These are phyloP conservation scores for Anguilla megastoma DNA, from an alignment of 2,797 vertebrate genomes.

Conservation along the genomic window DNA sequence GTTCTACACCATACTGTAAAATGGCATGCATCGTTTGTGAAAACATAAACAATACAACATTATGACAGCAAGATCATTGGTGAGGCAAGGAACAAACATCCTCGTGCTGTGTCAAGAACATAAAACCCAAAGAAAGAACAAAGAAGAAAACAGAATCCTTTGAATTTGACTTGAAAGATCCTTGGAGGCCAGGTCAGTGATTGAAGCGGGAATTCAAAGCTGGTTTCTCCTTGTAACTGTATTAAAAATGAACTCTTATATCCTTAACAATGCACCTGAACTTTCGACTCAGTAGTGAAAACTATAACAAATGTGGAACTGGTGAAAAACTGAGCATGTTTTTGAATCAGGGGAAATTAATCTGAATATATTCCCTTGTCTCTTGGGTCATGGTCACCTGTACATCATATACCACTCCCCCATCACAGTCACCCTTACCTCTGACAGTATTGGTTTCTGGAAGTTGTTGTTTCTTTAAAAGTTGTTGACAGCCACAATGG, in stretches of 20 bases:
- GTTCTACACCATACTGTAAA: not conserved
- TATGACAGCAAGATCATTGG: not conserved
- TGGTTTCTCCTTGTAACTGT: not conserved
- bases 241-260: constrained; percentile 11
- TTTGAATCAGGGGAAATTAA: not conserved
- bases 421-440: not conserved
- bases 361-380: not conserved
- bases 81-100: not conserved
- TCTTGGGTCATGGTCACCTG: not conserved
- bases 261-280: constrained; percentile 7
- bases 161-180: constrained; percentile 9
- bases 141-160: constrained; percentile 9
- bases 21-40: not conserved
- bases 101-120: not conserved
- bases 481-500: not conserved
- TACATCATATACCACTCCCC: not conserved
- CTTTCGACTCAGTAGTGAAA: not conserved
- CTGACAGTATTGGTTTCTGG: not conserved
- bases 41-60: not conserved
- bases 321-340: not conserved
- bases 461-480: not conserved
- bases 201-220: constrained; percentile 6
- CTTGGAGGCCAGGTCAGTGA: not conserved
- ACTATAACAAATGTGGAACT: not conserved
- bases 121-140: not conserved